Percentiles rank a stretch among this genome's conserved stretches.
phyloP scores from a whole-genome alignment of 2,113 vertebrate species.

The Nannobrachium achirus region DNA sequence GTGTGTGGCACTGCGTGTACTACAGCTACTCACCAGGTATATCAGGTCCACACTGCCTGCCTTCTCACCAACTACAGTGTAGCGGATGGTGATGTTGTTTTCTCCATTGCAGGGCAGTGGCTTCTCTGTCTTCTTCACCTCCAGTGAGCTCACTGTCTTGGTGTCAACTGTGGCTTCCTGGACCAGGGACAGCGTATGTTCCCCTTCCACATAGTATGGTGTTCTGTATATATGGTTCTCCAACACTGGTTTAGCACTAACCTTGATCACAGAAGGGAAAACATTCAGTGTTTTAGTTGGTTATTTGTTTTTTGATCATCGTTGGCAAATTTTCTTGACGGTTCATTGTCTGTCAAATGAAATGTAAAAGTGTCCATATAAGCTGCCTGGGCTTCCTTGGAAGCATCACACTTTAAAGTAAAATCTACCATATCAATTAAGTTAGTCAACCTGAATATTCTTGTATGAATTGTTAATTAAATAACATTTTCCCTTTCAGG shows the following conservation, averaged over 20 bases:
- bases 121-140: conserved; percentile 41
- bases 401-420: neutral
- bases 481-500: too few species aligned
- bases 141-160: conserved; percentile 57
- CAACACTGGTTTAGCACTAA: neutral
- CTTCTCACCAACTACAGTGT: conserved; percentile 63
- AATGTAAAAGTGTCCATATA: neutral
- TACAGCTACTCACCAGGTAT: conserved; percentile 74
- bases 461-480: too few species aligned
- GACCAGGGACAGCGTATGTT: conserved; percentile 1
- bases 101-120: conserved; percentile 55
- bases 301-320: too few species aligned
- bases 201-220: neutral
- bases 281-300: too few species aligned
- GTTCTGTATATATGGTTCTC: fast-evolving
- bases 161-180: conserved; percentile 22
- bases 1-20: too few species aligned
- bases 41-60: conserved; percentile 52
- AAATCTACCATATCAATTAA: neutral
- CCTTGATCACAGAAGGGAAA: conserved; percentile 43
- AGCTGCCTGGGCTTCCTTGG: neutral
- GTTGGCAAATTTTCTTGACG: too few species aligned
- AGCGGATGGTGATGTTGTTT: conserved; percentile 51
- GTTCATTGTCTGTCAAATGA: too few species aligned
- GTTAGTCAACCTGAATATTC: too few species aligned